Base-by-base conservation (phyloP, 2,113 vertebrate species). In the Ginglymostoma cirratum region DNA sequence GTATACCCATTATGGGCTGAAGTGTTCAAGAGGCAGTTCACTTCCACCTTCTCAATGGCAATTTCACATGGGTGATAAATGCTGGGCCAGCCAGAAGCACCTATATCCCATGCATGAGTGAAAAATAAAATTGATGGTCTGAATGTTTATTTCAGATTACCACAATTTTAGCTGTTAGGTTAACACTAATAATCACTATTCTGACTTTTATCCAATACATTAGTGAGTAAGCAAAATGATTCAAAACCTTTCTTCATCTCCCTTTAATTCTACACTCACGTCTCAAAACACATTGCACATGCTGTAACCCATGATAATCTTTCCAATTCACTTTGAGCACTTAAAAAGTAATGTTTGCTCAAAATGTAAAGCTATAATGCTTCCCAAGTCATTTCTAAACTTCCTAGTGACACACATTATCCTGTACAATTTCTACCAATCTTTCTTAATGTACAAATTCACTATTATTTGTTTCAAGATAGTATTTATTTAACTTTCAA, bases 261-360 rank as follows among this genome's bases (percentile, higher is more conserved):
- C 67, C 34, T 19, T 67, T 69, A 69, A 70, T 61, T 95, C 69
- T 52, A 3, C 12, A 42, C 42, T 17, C 94, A 14, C 42, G 52
- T 95, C 94, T 72, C 94, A 52, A 72, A 95, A 72, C 94, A 95
- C 69, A 76, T 45, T 52, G 12, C 94, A 95, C 94, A 48, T 72
- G 34, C 67, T 90, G 52, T n/a, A 55, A 90, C 52, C 87, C 4
- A 61, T 52, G 19, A 90, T 65, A 12, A 30, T 15, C 30, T 30
- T 34, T 52, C 24, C 24, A 61, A 34, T 61, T 34, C 87, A 61
- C 5, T 48, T 95, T 70, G 23, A 19, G 12, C 27, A 61, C 42
- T 87, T 87, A 45, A 87, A 52, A 42, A 23, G 42, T 83, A 83
- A 93, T 23, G n/a, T 19, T 6, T 66, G 34, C 17, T 38, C 61